Conservation (phyloP, 2,113 vertebrate genomes). For the Actenoides hombroni region DNA sequence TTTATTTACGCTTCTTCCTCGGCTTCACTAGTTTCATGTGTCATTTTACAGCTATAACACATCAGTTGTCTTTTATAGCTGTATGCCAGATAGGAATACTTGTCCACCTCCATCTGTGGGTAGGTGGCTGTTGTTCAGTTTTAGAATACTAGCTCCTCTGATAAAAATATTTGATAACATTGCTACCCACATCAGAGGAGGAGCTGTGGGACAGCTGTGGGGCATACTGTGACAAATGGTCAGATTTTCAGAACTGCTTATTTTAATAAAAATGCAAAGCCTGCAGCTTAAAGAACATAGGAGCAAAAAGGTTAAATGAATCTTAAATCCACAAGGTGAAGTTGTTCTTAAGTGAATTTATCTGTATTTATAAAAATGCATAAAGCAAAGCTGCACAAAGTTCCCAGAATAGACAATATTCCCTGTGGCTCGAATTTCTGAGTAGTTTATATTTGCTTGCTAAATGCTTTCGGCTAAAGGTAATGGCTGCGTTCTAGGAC, state of each 20-base stretch:
- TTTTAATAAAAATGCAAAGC: background rate
- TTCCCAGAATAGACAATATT: background rate
- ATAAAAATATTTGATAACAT: background rate
- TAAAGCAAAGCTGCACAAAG: background rate
- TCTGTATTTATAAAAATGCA: background rate
- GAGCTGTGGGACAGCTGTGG: background rate
- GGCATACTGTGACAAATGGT: background rate
- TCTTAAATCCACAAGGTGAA: constrained; percentile 6
- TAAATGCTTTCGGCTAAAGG: background rate
- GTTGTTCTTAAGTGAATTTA: background rate
- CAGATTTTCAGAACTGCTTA: background rate
- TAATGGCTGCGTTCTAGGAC: background rate
- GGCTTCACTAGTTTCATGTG: constrained; percentile 3
- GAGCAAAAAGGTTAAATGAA: background rate
- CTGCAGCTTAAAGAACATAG: background rate
- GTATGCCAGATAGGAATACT: background rate
- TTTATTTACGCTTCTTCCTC: constrained; percentile 20
- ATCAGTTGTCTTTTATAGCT: background rate
- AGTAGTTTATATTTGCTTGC: background rate
- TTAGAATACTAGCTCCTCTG: background rate
- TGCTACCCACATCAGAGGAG: background rate
- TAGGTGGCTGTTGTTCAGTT: background rate
- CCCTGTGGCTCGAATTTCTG: background rate
- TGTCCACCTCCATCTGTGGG: background rate
- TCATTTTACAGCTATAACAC: background rate